These are phyloP conservation scores for Psammodynastes pulverulentus DNA, from an alignment of 2,113 vertebrate species.

Conservation along the genomic window DNA sequence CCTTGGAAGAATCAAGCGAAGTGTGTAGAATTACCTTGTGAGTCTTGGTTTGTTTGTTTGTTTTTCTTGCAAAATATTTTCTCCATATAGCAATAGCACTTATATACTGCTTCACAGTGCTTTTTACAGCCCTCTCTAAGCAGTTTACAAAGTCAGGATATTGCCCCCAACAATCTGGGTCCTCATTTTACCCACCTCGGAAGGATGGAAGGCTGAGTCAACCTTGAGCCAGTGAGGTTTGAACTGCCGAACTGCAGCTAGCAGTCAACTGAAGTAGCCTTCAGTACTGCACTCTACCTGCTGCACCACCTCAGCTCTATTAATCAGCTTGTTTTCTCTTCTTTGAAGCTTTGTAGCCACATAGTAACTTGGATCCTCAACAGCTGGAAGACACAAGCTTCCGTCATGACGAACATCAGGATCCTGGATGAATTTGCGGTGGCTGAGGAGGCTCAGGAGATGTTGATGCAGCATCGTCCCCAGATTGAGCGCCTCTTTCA, in stretches of 20 bases:
- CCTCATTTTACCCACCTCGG: too few species aligned
- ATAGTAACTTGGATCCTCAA: rapidly evolving
- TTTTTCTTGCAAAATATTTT: not conserved
- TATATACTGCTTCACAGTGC: too few species aligned
- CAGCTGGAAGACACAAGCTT: not conserved
- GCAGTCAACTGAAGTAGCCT: too few species aligned
- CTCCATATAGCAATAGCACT: not conserved
- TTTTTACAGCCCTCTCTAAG: too few species aligned
- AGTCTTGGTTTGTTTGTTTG: not conserved
- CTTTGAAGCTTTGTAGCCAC: not conserved
- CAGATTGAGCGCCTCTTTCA: slow-evolving; percentile 12
- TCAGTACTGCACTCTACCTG: too few species aligned
- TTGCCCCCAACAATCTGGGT: too few species aligned
- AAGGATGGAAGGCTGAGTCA: too few species aligned
- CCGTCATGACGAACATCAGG: not conserved
- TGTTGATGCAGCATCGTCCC: slow-evolving; percentile 3
- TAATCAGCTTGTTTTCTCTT: not conserved
- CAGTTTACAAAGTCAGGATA: too few species aligned
- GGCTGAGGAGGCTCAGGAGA: not conserved
- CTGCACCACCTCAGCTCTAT: too few species aligned
- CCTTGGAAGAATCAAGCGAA: not conserved
- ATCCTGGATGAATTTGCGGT: slow-evolving; percentile 21
- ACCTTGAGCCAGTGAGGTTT: too few species aligned
- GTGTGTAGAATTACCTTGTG: not conserved
- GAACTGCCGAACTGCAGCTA: too few species aligned